Evolutionary conservation across 2,888 invertebrate species (phyloP).

Genomic region (Clusia tigrina): DNA sequence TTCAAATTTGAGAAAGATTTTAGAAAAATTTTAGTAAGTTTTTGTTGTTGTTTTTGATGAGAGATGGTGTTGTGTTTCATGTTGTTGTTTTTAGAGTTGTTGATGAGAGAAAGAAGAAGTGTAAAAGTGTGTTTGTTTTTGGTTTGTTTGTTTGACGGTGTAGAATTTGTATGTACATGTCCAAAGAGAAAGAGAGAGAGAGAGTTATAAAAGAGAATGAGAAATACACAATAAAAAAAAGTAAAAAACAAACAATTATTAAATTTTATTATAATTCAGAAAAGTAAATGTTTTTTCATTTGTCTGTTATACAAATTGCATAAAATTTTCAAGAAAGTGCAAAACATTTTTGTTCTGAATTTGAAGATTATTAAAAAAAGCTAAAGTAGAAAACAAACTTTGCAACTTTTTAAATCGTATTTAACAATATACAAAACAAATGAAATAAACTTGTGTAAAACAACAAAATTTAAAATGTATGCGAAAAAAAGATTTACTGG

Average conservation of each 20-base stretch:
- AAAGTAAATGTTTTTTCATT: background rate
- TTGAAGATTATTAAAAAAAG: background rate
- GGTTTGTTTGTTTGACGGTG: background rate
- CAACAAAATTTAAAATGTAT: too few species aligned
- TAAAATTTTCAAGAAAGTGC: slow-evolving; percentile 1
- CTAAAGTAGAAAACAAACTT: background rate
- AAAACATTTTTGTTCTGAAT: slow-evolving; percentile 2
- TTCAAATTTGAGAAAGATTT: background rate
- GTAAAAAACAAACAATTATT: slow-evolving; percentile 1
- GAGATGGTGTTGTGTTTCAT: background rate
- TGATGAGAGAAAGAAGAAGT: slow-evolving; percentile 1
- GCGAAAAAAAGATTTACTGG: too few species aligned
- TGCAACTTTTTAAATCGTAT: background rate
- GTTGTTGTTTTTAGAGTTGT: background rate
- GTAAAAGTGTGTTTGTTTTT: background rate
- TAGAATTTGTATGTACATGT: slow-evolving; percentile 8
- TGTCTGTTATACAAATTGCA: background rate
- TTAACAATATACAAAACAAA: background rate
- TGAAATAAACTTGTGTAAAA: background rate
- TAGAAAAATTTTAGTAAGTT: background rate
- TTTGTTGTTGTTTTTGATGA: background rate
- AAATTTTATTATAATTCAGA: background rate
- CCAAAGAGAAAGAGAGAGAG: slow-evolving; percentile 21
- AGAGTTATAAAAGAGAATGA: slow-evolving; percentile 13
- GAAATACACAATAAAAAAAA: slow-evolving; percentile 15